Evolutionary conservation across 1,140 invertebrate genomes (phyloP), one percentile per base, ranked within the genome.

Genomic region (Eufriesea mexicana): DNA sequence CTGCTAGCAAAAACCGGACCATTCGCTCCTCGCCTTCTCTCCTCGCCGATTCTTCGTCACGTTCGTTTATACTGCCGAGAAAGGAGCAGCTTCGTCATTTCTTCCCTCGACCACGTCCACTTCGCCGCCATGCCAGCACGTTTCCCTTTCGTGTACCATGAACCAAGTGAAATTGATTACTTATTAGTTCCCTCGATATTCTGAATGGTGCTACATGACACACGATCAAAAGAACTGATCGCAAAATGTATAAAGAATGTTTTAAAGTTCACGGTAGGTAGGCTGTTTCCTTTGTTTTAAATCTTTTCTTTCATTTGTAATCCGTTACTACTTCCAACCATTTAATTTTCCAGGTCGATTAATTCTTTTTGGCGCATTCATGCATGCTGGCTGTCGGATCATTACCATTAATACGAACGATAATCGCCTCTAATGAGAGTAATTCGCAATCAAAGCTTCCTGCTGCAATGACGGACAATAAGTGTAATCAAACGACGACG

Each of bases 1-100:
- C 86, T 64, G 74, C 86, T 70, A 84, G 86, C 89, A 92, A 91
- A 92, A 92, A 92, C 88, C 87, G 77, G 86, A 89, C 84, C 88
- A 85, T 66, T 79, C 64, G 47, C 57, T 78, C 51, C 54, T 90
- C 87, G 87, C 86, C 79, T 87, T 86, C 75, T 68, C 88, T 55
- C n/a, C 67, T 62, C 51, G 28, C n/a, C 45, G 80, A 89, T 88
- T 91, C 88, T 76, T 87, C 84, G 82, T 89, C 94, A 94, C 85
- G 68, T 85, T 79, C 28, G 66, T 47, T 47, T 54, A n/a, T 54
- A 49, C 54, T 54, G 51, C 59, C 76, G 62, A 82, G 85, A 87
- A 83, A 83, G 71, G 55, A 83, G 78, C 66, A 42, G 14, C 70
- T 74, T 35, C 49, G 64, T 74, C 77, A 77, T 76, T 49, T 76